Base-by-base conservation (phyloP, 2,113 vertebrate genomes). In the Bujurquina vittata region DNA sequence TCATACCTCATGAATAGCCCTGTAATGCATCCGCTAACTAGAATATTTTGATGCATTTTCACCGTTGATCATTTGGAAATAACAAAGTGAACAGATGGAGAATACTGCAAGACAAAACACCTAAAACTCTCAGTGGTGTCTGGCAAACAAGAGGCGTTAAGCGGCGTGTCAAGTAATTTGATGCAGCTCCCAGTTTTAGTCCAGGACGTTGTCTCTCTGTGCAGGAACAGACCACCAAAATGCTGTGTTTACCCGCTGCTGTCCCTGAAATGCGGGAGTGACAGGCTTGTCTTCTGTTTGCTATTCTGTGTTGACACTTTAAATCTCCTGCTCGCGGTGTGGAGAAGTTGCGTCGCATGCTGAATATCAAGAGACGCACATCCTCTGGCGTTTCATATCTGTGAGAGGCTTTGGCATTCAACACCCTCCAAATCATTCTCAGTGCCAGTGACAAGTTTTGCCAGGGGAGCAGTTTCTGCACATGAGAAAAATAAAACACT, bases 231-330 rank as follows among this genome's bases (percentile, higher is more conserved):
- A 56, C 65, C 72, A 29, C 77, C 84, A 33, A 61, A 87, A 63
- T 6, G 3, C 22, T 2, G 62, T 62, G 40, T 85, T 77, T 84
- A 81, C 75, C 77, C 81, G 77, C 63, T 60, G 57, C 77, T 26
- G 60, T 80, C 73, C 54, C 56, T 46, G 31, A 78, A 84, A 76
- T 52, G 67, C 56, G 55, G 74, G 57, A 59, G 61, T 63, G 59
- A 84, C 55, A 54, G 14, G 69, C 67, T 73, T 63, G 74, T 79
- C 72, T 56, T 79, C 67, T 75, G 37, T 60, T 79, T 76, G 73
- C 57, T 58, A 17, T 85, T 79, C 67, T 59, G 23, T 85, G 80
- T 87, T 82, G 83, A 92, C 82, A 74, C 82, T 88, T 85, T 35
- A 88, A 79, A 89, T 58, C 62, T 79, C 80, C 69, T 74, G 61